Percentiles rank a stretch among this genome's conserved stretches.
These are phyloP conservation scores for Carcinoscorpius rotundicauda DNA, from an alignment of 1,140 invertebrate genomes.

Conservation along the genomic window DNA sequence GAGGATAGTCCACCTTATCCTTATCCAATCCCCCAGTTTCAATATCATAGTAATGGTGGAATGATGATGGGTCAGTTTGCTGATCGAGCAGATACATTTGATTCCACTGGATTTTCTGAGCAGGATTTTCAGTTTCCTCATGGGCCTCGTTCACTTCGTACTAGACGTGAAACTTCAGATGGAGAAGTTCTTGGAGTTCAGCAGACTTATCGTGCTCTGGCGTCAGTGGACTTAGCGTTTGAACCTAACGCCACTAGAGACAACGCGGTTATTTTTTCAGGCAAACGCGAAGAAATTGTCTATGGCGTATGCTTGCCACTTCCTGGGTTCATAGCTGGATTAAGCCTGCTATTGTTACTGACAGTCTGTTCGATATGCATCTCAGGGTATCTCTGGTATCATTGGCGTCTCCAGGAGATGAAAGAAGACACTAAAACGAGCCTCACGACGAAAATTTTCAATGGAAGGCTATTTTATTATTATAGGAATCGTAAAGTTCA, in stretches of 20 bases:
- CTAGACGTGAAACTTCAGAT: constrained; percentile 42
- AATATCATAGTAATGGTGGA: no score
- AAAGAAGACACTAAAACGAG: background rate
- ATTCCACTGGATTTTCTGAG: constrained; percentile 8
- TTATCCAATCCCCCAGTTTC: no score
- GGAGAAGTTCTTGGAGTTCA: constrained; percentile 64
- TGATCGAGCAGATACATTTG: no score
- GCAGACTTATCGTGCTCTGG: constrained; percentile 75
- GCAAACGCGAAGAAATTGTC: constrained; percentile 60
- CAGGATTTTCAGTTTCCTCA: constrained; percentile 23
- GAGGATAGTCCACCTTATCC: no score
- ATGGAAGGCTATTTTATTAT: background rate
- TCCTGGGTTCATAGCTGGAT: constrained; percentile 55
- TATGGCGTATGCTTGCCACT: constrained; percentile 84
- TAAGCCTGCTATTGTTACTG: constrained; percentile 10
- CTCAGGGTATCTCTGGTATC: constrained; percentile 10
- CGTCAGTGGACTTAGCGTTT: constrained; percentile 82
- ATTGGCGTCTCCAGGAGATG: constrained; percentile 12
- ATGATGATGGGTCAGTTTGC: no score
- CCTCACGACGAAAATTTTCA: background rate
- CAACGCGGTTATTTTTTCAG: constrained; percentile 49
- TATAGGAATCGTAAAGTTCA: no score
- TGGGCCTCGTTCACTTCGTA: constrained; percentile 30
- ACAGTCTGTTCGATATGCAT: constrained; percentile 13
- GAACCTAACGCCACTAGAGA: constrained; percentile 63